Conservation (phyloP, 2,113 vertebrate species). For the Halcyon malimbica region DNA sequence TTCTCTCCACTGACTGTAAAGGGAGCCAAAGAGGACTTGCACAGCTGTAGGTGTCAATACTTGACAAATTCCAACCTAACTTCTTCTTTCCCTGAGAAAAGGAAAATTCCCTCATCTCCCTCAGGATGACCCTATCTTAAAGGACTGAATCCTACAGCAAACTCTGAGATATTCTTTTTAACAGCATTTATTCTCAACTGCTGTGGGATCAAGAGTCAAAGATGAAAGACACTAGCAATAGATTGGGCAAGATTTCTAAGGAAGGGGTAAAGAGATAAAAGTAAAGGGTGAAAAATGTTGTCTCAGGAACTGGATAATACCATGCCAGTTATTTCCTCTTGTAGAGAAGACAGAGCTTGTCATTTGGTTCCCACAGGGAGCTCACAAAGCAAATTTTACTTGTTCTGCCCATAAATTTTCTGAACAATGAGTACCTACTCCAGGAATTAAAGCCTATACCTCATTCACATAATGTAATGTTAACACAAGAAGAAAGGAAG, state of each 20-base stretch:
- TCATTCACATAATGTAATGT: conserved; percentile 28
- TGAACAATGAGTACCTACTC: conserved; percentile 48
- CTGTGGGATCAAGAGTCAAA: conserved; percentile 61
- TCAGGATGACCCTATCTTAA: conserved; percentile 13
- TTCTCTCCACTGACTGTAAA: neutral
- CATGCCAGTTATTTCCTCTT: conserved; percentile 6
- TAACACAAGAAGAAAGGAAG: conserved; percentile 17
- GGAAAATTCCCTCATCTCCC: neutral
- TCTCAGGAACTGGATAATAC: conserved; percentile 39
- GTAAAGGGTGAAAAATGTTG: conserved; percentile 48
- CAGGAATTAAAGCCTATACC: conserved; percentile 38
- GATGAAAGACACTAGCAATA: conserved; percentile 37
- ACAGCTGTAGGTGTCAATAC: neutral
- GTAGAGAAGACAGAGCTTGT: conserved; percentile 44
- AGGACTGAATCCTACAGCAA: neutral
- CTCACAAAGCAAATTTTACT: conserved; percentile 59
- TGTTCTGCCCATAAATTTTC: conserved; percentile 44
- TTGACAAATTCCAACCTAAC: conserved; percentile 18
- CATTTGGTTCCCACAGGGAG: conserved; percentile 39
- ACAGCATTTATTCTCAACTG: conserved; percentile 27
- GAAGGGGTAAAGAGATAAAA: conserved; percentile 45
- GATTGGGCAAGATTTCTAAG: conserved; percentile 46
- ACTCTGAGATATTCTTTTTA: conserved; percentile 1
- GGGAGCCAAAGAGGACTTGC: neutral
- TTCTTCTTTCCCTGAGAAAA: neutral